phyloP scores from a whole-genome alignment of 53 echinoderm and acorn worm genomes.

The Pentamera pediparva region DNA sequence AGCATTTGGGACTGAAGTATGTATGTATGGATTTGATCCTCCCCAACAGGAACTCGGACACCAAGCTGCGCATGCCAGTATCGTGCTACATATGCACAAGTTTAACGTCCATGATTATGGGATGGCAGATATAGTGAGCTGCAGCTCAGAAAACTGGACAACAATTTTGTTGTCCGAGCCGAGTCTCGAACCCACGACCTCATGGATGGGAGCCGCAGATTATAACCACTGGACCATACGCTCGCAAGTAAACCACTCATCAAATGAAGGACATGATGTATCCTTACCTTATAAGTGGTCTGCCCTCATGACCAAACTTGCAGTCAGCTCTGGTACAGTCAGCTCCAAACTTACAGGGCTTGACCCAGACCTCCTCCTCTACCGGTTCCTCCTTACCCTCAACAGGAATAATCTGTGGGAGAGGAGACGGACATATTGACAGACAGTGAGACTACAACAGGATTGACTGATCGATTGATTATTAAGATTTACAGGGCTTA shows the following conservation, averaged over 20 bases:
- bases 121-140: too few species aligned
- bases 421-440: too few species aligned
- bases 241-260: not conserved
- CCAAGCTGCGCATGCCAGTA: not conserved
- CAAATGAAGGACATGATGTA: not conserved
- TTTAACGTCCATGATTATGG: too few species aligned
- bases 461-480: not conserved
- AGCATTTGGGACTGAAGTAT: not conserved
- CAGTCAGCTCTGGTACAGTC: conserved; percentile 82
- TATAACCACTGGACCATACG: too few species aligned
- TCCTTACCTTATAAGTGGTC: conserved; percentile 45
- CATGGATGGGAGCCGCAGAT: too few species aligned
- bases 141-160: too few species aligned
- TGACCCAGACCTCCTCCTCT: conserved; percentile 37
- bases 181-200: too few species aligned
- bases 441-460: too few species aligned
- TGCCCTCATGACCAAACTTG: conserved; percentile 63
- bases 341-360: conserved; percentile 76
- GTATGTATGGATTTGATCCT: too few species aligned
- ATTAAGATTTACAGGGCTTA: conserved; percentile 30
- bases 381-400: not conserved
- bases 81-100: too few species aligned
- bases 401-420: not conserved
- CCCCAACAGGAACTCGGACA: too few species aligned
- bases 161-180: too few species aligned